Percentiles rank a stretch among this genome's conserved stretches.
Conservation (phyloP, 2,888 invertebrate species). For the Prosapia bicincta region DNA sequence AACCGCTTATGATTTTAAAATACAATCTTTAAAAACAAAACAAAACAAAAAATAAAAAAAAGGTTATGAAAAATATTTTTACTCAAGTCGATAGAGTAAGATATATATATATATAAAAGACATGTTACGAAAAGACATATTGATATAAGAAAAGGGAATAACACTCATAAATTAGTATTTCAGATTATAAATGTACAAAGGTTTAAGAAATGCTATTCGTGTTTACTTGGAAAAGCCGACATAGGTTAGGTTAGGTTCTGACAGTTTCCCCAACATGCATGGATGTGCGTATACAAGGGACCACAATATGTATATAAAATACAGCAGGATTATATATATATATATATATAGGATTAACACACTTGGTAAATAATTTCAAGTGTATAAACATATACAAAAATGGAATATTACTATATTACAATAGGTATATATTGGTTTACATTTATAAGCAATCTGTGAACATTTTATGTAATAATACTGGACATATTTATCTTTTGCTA, state of each 20-base stretch:
- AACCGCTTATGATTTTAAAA: neutral
- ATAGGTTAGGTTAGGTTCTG: neutral
- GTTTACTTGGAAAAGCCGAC: neutral
- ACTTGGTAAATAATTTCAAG: neutral
- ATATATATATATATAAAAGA: neutral
- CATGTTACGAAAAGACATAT: neutral
- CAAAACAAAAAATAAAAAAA: slow-evolving; percentile 3
- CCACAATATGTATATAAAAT: too few relatives aligned
- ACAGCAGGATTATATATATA: neutral
- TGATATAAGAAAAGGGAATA: neutral
- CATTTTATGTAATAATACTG: too few relatives aligned
- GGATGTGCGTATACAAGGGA: too few relatives aligned
- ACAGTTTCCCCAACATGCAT: neutral
- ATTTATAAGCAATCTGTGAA: neutral
- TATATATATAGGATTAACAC: too few relatives aligned
- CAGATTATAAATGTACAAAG: neutral
- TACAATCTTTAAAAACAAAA: slow-evolving; percentile 2
- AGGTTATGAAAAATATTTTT: neutral
- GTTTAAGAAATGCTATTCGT: neutral
- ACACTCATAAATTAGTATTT: neutral
- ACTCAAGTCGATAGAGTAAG: neutral
- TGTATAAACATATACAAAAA: neutral
- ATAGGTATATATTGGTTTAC: neutral
- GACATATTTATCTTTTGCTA: too few relatives aligned
- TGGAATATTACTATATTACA: neutral